These are phyloP conservation scores for Mola mola DNA, from an alignment of 2,113 vertebrate species.

Conservation along the genomic window DNA sequence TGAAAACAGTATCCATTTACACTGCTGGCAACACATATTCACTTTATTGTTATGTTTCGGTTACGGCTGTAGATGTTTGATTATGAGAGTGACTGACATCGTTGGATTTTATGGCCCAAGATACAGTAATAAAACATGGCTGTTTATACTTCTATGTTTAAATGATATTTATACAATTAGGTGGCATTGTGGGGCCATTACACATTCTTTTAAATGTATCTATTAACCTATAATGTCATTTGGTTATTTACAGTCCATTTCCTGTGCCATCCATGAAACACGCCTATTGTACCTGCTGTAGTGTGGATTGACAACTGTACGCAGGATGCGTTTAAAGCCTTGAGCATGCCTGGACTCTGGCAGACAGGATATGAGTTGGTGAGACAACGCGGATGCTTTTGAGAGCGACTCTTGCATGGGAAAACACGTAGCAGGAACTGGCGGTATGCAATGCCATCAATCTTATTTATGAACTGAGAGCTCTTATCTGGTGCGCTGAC, in stretches of 20 bases:
- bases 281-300: background rate
- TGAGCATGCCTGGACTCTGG: conserved; percentile 58
- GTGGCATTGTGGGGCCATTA: background rate
- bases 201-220: conserved; percentile 2
- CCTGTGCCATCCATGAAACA: conserved; percentile 1
- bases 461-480: conserved; percentile 74
- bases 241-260: conserved; percentile 1
- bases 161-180: background rate
- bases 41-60: background rate
- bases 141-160: background rate
- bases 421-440: conserved; percentile 72
- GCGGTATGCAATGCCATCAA: conserved; percentile 70
- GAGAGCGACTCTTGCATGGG: conserved; percentile 56
- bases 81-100: background rate
- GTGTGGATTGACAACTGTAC: conserved; percentile 36
- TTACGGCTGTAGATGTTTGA: background rate
- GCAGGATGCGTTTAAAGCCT: conserved; percentile 43
- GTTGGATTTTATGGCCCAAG: background rate
- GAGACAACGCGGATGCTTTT: conserved; percentile 61
- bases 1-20: background rate
- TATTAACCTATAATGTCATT: background rate
- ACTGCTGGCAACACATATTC: background rate
- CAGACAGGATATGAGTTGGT: conserved; percentile 59
- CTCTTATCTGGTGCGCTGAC: conserved; percentile 66
- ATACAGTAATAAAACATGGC: background rate